Evolutionary conservation across 2,113 vertebrate genomes (phyloP), one percentile per base, ranked within the genome.

Genomic region (Microcebus murinus): DNA sequence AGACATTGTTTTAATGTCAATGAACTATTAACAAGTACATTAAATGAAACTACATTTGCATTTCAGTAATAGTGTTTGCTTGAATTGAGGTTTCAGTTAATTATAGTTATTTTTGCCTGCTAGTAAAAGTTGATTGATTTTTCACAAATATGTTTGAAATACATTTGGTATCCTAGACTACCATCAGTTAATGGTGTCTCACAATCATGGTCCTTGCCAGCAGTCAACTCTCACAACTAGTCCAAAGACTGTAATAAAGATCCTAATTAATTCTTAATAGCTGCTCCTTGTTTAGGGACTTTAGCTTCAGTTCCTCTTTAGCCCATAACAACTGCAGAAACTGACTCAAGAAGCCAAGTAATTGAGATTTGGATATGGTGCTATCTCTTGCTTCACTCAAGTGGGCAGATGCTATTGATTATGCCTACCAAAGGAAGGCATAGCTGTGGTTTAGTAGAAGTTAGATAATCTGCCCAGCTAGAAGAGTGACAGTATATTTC

Each of bases 211-310:
- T 59, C 68, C 80, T 79, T 89, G 65, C 85, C 73, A 73, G 65
- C 36, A 12, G 61, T 74, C 42, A 59, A 20, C 73, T 79, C 79
- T 93, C 91, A 80, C 27, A 74, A 39, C 50, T 25, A 77, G 48
- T 71, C 84, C 21, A 74, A 80, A 80, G 93, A 79, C 70, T 80
- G 8, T 11, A 68, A 6, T 77, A 45, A 87, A 31, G 31, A 57
- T 87, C 18, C 55, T 74, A 87, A 93, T 88, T 95, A 67, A 90
- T 95, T 96, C 89, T 85, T 71, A 59, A 79, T 57, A 48, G 23
- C 29, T 55, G 48, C 14, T 88, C 68, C 65, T 82, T 89, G 31
- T 90, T 77, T 76, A 91, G 77, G 77, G 31, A 18, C 65, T 83
- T 70, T 93, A 36, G 36, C 48, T 20, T 88, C 86, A 55, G 14